phyloP scores from a whole-genome alignment of 1,140 invertebrate species.

The Drosophila sproati region DNA sequence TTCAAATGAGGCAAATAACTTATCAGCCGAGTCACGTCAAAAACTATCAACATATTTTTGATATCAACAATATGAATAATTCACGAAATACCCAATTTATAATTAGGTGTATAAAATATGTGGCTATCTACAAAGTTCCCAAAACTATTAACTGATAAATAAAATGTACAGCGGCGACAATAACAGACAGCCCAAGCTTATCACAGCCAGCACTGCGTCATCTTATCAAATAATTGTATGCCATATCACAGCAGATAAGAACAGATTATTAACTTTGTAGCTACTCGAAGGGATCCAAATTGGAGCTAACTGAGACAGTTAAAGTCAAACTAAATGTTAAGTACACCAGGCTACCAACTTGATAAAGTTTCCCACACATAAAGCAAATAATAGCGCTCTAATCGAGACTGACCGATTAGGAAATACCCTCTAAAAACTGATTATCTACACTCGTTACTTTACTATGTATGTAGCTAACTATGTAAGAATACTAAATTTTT shows the following conservation, averaged over 20 bases:
- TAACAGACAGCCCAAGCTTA: neutral
- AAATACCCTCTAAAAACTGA: too few relatives aligned
- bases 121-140: conserved; percentile 4
- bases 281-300: conserved; percentile 7
- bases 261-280: neutral
- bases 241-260: neutral
- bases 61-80: too few relatives aligned
- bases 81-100: too few relatives aligned
- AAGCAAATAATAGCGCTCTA: neutral
- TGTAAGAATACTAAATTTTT: too few relatives aligned
- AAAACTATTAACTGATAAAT: conserved; percentile 3
- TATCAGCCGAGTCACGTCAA: too few relatives aligned
- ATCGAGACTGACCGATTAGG: too few relatives aligned
- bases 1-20: too few relatives aligned
- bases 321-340: conserved; percentile 41
- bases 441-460: too few relatives aligned
- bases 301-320: conserved; percentile 26
- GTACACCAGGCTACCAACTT: conserved; percentile 3
- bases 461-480: too few relatives aligned
- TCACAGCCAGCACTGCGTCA: conserved; percentile 20
- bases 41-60: too few relatives aligned
- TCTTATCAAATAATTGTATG: conserved; percentile 6
- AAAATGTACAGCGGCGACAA: neutral
- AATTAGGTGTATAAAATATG: too few relatives aligned
- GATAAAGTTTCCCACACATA: conserved; percentile 58